Evolutionary conservation across 2,797 vertebrate genomes (phyloP), one percentile per base, ranked within the genome.

Genomic region (Harpagifer antarcticus): DNA sequence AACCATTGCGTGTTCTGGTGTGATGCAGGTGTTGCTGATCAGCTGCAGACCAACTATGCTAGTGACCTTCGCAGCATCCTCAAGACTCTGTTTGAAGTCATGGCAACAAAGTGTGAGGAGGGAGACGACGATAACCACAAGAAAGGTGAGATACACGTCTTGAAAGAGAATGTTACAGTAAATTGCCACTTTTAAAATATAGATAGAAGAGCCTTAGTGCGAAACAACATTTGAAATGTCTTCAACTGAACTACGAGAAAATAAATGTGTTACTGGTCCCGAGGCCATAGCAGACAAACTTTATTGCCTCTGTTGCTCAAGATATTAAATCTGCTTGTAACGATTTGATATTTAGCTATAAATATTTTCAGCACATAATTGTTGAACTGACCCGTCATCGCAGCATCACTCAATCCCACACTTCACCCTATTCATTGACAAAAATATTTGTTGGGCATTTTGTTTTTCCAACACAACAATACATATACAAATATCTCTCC

Each of bases 21-120:
- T 68, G 67, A 74, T 63, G 4, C 85, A 98, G 98, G 98, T 78
- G 98, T 99, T 57, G 98, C 98, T 57, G 98, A 99, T 94, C 98
- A 99, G 90, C 94, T 99, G 86, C 98, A 99, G 94, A 99, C 98
- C 11, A 99, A 99, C 93, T 99, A 99, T 49, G 98, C 98, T 20
- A 98, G 98, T 68, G 98, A 99, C 92, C 94, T 99, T 75, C 95
- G 98, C 65, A 98, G 97, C 86, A 99, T 99, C 86, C 95, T 99
- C 62, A 99, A 99, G 93, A 99, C 97, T 3, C 93, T 99, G 49
- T 99, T 99, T 89, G 97, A 99, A 94, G 97, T 98, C 83, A 98
- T 99, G 97, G 97, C 98, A 73, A 99, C 97, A 50, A 99, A 99
- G 89, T 96, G 95, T 3, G 97, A 99, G 75, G 86, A 95, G 42